These are phyloP conservation scores for Perca flavescens DNA, from an alignment of 2,113 vertebrate genomes.

Conservation along the genomic window DNA sequence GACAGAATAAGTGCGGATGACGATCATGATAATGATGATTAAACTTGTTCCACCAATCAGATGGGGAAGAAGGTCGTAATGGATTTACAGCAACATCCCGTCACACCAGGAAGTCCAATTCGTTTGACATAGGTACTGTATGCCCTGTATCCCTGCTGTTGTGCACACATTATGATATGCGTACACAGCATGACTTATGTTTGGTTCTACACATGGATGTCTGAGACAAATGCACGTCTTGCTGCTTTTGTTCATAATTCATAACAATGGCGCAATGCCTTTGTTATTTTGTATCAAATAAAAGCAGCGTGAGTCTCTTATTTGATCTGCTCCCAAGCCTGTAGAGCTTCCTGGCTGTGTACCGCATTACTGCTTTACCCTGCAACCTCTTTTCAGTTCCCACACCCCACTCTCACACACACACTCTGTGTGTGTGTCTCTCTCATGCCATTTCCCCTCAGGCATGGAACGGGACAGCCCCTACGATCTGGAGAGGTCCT, in stretches of 20 bases:
- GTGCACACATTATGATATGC: not conserved
- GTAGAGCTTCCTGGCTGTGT: slow-evolving; percentile 18
- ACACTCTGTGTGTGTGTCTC: slow-evolving; percentile 29
- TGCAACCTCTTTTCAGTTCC: slow-evolving; percentile 26
- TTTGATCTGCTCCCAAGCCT: slow-evolving; percentile 41
- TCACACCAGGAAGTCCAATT: slow-evolving; percentile 83
- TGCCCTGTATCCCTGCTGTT: not conserved
- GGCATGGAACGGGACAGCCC: slow-evolving; percentile 80
- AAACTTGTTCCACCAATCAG: slow-evolving; percentile 57
- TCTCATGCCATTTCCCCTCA: slow-evolving; percentile 73
- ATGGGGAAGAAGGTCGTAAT: slow-evolving; percentile 68
- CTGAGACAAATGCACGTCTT: slow-evolving; percentile 1
- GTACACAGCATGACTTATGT: slow-evolving; percentile 19
- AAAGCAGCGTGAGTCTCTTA: slow-evolving; percentile 40
- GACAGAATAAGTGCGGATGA: not conserved
- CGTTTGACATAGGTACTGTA: slow-evolving; percentile 83
- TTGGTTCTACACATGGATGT: not conserved
- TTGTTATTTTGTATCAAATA: slow-evolving; percentile 44
- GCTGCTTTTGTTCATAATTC: slow-evolving; percentile 41
- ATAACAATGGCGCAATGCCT: slow-evolving; percentile 27
- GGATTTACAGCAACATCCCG: slow-evolving; percentile 69
- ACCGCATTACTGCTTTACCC: slow-evolving; percentile 23
- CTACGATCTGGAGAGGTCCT: slow-evolving; percentile 82
- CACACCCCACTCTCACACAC: slow-evolving; percentile 30
- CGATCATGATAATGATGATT: slow-evolving; percentile 22